These are phyloP conservation scores for Crematogaster levior DNA, from an alignment of 2,888 invertebrate genomes.

Conservation along the genomic window DNA sequence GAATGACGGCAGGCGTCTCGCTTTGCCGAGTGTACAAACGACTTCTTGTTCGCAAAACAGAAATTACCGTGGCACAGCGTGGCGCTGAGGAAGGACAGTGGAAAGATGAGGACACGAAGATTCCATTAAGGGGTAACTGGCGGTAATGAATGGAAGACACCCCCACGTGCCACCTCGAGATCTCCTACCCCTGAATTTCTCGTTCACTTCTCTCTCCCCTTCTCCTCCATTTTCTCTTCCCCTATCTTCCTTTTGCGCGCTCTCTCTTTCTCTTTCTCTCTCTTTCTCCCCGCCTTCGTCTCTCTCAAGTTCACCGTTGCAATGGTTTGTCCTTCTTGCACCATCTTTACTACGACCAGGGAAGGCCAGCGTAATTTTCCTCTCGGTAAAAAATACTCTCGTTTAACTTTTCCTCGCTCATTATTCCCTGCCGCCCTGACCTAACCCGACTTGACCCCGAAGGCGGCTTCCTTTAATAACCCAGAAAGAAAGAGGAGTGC, in stretches of 20 bases:
- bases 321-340: slow-evolving; percentile 65
- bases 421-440: slow-evolving; percentile 83
- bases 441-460: slow-evolving; percentile 84
- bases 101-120: slow-evolving; percentile 84
- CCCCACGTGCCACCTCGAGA: slow-evolving; percentile 70
- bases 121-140: slow-evolving; percentile 84
- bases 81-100: slow-evolving; percentile 73
- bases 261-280: slow-evolving; percentile 54
- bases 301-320: slow-evolving; percentile 59
- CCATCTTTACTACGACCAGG: slow-evolving; percentile 70
- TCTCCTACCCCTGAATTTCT: slow-evolving; percentile 71
- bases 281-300: slow-evolving; percentile 50
- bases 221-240: slow-evolving; percentile 16
- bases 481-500: slow-evolving; percentile 76
- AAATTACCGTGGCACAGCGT: slow-evolving; percentile 79
- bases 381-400: slow-evolving; percentile 83
- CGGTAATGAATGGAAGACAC: slow-evolving; percentile 84
- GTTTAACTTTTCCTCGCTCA: slow-evolving; percentile 84
- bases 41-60: slow-evolving; percentile 79
- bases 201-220: slow-evolving; percentile 61
- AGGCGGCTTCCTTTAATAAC: slow-evolving; percentile 84
- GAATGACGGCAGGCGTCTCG: slow-evolving; percentile 65
- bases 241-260: slow-evolving; percentile 54
- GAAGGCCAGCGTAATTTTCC: slow-evolving; percentile 80
- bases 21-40: slow-evolving; percentile 73